Conservation (phyloP, 2,113 vertebrate species). For the Antigone vipio region DNA sequence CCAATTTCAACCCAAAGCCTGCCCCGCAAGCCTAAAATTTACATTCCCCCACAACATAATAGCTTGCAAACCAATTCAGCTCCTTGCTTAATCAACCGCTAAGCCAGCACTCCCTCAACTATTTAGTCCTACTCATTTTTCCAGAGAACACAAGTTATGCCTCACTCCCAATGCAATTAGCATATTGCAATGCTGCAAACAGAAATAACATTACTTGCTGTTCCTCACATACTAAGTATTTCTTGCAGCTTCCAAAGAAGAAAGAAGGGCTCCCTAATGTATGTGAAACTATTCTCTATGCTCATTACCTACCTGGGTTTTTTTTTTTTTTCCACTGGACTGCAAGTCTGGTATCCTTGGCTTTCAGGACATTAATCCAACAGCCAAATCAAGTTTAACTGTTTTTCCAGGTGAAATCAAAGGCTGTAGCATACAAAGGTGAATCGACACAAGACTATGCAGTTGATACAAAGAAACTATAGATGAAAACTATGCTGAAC, state of each 20-base stretch:
- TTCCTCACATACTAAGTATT: background rate
- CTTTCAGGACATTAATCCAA: background rate
- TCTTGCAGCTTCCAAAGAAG: background rate
- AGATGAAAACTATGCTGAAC: background rate
- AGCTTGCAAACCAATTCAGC: background rate
- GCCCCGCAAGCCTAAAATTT: background rate
- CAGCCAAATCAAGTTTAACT: background rate
- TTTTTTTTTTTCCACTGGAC: background rate
- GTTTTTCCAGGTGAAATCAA: background rate
- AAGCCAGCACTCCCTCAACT: slow-evolving; percentile 25
- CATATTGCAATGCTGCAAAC: background rate
- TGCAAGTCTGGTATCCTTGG: background rate
- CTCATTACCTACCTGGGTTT: background rate
- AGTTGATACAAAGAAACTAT: background rate
- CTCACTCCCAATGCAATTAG: background rate
- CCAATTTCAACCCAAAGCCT: background rate
- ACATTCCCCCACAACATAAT: background rate
- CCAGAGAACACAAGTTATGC: background rate
- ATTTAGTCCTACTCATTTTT: background rate
- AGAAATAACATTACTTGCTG: background rate
- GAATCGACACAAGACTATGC: background rate
- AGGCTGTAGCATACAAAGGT: background rate
- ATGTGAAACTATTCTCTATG: background rate
- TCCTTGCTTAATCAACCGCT: background rate
- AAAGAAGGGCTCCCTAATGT: background rate